A percentile compares a stretch with the other conserved stretches of the same genome.
Conservation (phyloP, 2,113 vertebrate species). For the Montifringilla adamsi region DNA sequence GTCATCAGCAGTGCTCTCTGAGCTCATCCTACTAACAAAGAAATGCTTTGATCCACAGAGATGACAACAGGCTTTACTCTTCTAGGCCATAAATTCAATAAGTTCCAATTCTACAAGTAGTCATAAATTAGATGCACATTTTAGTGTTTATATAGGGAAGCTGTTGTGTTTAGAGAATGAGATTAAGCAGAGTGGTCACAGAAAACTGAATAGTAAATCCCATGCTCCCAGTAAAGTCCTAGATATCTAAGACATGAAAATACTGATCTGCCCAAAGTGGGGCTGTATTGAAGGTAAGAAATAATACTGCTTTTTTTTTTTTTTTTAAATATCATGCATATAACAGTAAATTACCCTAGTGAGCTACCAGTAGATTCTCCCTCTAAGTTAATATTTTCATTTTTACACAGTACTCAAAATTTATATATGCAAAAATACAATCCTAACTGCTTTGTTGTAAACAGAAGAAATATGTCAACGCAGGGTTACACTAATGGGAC, state of each 20-base stretch:
- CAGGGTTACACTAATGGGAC: neutral
- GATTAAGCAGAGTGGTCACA: conserved; percentile 34
- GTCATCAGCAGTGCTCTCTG: neutral
- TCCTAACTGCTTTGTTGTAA: neutral
- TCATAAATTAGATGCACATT: conserved; percentile 36
- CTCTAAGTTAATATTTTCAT: neutral
- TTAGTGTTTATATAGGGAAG: conserved; percentile 32
- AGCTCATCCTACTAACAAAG: neutral
- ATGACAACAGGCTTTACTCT: conserved; percentile 15
- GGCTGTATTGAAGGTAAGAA: neutral
- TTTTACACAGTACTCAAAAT: neutral
- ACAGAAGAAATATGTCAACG: neutral
- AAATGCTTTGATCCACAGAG: conserved; percentile 32
- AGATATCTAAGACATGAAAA: neutral
- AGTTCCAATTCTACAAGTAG: neutral
- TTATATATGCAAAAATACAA: neutral
- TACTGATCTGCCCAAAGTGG: neutral
- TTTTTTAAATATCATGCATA: neutral
- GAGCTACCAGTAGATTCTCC: neutral
- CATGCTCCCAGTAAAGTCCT: neutral
- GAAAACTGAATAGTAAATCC: conserved; percentile 34
- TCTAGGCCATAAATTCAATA: conserved; percentile 10
- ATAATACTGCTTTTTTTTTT: neutral
- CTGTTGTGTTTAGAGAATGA: conserved; percentile 43
- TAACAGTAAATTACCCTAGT: neutral